These are phyloP conservation scores for Reticulitermes speratus DNA, from an alignment of 1,140 invertebrate genomes.

Conservation along the genomic window DNA sequence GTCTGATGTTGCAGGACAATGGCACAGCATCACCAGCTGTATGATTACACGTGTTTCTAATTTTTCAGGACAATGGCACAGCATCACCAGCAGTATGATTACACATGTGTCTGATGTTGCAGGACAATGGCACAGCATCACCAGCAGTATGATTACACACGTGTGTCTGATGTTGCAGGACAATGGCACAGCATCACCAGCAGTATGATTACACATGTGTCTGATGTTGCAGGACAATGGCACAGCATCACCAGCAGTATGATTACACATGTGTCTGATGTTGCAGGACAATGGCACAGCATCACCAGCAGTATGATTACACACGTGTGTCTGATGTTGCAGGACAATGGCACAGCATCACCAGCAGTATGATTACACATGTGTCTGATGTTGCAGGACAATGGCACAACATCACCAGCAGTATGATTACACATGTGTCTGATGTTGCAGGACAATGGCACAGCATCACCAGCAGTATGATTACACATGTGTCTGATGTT, in stretches of 20 bases:
- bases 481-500: background rate
- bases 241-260: slow-evolving; percentile 40
- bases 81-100: slow-evolving; percentile 39
- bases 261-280: background rate
- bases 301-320: slow-evolving; percentile 37
- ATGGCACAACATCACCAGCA: slow-evolving; percentile 39
- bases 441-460: slow-evolving; percentile 29
- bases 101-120: background rate
- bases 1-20: slow-evolving; percentile 19
- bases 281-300: slow-evolving; percentile 36
- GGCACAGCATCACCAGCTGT: slow-evolving; percentile 41
- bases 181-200: no score
- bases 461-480: slow-evolving; percentile 40
- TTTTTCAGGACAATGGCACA: slow-evolving; percentile 33
- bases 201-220: no score
- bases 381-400: slow-evolving; percentile 23
- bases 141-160: slow-evolving; percentile 35
- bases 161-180: no score
- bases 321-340: background rate
- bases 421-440: slow-evolving; percentile 6
- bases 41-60: no score
- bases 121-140: slow-evolving; percentile 38
- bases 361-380: slow-evolving; percentile 34
- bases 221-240: slow-evolving; percentile 30
- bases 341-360: slow-evolving; percentile 38